A percentile compares a stretch with the other conserved stretches of the same genome.
phyloP scores from a whole-genome alignment of 2,113 vertebrate species.

The Cinclus cinclus region DNA sequence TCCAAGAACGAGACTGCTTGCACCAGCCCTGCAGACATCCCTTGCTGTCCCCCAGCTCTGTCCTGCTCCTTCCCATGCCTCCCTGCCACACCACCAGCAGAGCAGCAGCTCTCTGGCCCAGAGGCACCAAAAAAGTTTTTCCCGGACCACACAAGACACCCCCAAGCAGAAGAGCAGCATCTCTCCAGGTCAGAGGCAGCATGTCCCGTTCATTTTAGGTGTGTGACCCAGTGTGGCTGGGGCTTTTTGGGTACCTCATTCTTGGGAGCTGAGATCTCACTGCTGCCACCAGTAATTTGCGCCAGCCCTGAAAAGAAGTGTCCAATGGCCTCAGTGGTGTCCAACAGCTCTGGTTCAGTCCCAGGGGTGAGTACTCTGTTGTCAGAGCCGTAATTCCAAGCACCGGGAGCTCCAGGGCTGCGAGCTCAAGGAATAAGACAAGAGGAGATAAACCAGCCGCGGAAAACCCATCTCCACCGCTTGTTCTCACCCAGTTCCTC shows the following conservation, averaged over 20 bases:
- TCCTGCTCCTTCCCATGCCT: neutral
- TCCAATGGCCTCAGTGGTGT: neutral
- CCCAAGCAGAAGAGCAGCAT: neutral
- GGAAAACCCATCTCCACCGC: neutral
- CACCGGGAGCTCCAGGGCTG: neutral
- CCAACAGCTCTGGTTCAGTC: neutral
- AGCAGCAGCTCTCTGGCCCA: neutral
- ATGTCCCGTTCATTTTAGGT: neutral
- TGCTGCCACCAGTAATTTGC: neutral
- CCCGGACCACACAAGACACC: rapidly evolving
- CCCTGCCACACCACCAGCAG: neutral
- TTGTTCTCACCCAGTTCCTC: neutral
- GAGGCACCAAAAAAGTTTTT: neutral
- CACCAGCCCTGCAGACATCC: neutral
- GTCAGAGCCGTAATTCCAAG: neutral
- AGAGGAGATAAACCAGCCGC: neutral
- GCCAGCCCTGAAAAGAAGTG: neutral
- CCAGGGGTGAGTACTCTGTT: neutral
- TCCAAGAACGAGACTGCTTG: rapidly evolving
- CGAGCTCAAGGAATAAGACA: neutral
- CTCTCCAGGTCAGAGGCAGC: neutral
- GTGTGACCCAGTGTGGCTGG: too few relatives aligned
- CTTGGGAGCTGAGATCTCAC: neutral
- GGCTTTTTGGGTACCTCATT: neutral
- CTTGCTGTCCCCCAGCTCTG: neutral